Percentiles rank a stretch among this genome's conserved stretches.
phyloP scores from a whole-genome alignment of 2,113 vertebrate species.

The Epinephelus cyanopodus region DNA sequence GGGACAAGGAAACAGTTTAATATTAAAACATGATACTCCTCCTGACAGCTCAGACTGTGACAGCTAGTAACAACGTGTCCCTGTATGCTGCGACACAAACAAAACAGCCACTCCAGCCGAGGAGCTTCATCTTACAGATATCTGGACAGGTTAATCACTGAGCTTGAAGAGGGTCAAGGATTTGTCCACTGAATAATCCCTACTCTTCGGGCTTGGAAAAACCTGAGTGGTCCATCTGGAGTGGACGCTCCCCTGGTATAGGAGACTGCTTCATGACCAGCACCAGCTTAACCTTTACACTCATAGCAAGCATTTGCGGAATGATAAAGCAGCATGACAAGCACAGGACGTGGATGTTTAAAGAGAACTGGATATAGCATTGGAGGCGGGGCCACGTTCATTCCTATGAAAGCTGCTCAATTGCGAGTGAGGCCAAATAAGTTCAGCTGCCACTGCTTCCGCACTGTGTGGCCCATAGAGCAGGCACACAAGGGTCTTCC shows the following conservation, averaged over 20 bases:
- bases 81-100: not conserved
- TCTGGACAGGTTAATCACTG: not conserved
- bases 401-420: too few relatives aligned
- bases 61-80: not conserved
- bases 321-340: not conserved
- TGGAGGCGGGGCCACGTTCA: too few relatives aligned
- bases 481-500: too few relatives aligned
- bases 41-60: not conserved
- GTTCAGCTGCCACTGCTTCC: too few relatives aligned
- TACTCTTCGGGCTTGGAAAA: not conserved
- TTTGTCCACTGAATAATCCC: not conserved
- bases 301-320: not conserved
- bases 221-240: not conserved
- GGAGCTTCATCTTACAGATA: not conserved
- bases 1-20: not conserved
- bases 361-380: too few relatives aligned
- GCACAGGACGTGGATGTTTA: not conserved
- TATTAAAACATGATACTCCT: not conserved
- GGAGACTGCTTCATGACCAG: not conserved
- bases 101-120: not conserved
- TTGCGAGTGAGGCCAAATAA: too few relatives aligned
- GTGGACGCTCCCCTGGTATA: not conserved
- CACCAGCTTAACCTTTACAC: not conserved
- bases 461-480: too few relatives aligned
- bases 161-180: not conserved